These are phyloP conservation scores for Tetragonula clypearis DNA, from an alignment of 1,140 invertebrate genomes.

Conservation along the genomic window DNA sequence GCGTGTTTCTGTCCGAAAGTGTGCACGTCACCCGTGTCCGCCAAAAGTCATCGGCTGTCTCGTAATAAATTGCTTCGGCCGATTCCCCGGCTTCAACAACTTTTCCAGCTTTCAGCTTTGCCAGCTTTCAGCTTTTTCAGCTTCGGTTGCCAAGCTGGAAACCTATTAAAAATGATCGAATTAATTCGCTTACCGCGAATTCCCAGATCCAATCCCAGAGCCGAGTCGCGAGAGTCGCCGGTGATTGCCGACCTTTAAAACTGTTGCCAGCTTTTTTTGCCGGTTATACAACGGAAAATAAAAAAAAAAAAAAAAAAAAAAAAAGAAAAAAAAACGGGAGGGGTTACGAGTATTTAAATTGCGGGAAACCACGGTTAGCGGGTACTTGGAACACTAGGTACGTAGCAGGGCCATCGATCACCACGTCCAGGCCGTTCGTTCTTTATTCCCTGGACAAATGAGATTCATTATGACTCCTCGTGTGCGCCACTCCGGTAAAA, in stretches of 20 bases:
- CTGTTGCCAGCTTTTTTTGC: background rate
- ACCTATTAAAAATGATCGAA: too few relatives aligned
- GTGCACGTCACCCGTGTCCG: background rate
- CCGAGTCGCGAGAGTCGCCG: background rate
- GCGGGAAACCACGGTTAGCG: slow-evolving; percentile 58
- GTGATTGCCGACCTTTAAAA: background rate
- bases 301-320: slow-evolving; percentile 12
- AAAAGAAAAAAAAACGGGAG: background rate
- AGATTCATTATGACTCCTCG: slow-evolving; percentile 65
- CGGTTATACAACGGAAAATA: background rate
- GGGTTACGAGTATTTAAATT: slow-evolving; percentile 61
- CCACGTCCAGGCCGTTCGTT: slow-evolving; percentile 47
- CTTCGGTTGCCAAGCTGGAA: too few relatives aligned
- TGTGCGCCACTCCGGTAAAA: slow-evolving; percentile 37
- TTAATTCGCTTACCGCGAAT: background rate
- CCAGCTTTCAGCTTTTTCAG: too few relatives aligned
- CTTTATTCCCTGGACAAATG: slow-evolving; percentile 65
- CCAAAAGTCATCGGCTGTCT: background rate
- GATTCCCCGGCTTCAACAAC: background rate
- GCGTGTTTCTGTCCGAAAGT: background rate
- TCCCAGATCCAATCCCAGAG: background rate
- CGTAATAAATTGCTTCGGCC: background rate
- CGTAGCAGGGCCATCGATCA: slow-evolving; percentile 61
- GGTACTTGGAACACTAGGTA: slow-evolving; percentile 48
- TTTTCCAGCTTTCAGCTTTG: background rate